Evolutionary conservation across 2,797 vertebrate species (phyloP).

Genomic region (Oreortyx pictus): DNA sequence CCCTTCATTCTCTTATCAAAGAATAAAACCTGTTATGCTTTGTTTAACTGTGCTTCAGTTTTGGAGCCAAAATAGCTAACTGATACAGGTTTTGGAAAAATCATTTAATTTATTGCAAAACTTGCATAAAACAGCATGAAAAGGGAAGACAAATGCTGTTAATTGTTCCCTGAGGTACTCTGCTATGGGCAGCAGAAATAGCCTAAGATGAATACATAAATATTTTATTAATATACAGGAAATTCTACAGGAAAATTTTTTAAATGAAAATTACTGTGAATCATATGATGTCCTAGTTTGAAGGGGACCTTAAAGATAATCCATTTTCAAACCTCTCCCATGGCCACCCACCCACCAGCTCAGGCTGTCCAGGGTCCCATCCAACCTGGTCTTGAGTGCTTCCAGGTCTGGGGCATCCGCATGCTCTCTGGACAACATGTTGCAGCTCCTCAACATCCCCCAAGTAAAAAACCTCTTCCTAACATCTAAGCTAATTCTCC

Average conservation of each 20-base stretch:
- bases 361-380: no score
- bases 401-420: no score
- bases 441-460: no score
- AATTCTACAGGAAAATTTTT: not conserved
- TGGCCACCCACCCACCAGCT: no score
- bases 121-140: not conserved
- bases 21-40: not conserved
- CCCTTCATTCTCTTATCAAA: not conserved
- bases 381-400: no score
- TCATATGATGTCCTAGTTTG: no score
- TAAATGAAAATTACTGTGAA: not conserved
- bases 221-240: not conserved
- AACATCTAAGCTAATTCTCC: no score
- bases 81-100: not conserved
- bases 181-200: not conserved
- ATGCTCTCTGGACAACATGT: no score
- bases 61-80: not conserved
- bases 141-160: not conserved
- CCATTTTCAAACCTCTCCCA: no score
- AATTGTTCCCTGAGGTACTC: not conserved
- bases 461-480: no score
- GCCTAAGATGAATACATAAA: not conserved
- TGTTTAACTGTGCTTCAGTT: not conserved
- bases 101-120: not conserved
- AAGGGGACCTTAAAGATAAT: no score